A percentile compares a stretch with the other conserved stretches of the same genome.
Conservation (phyloP, 53 echinoderm and acorn worm genomes). For the Apostichopus leukothele region DNA sequence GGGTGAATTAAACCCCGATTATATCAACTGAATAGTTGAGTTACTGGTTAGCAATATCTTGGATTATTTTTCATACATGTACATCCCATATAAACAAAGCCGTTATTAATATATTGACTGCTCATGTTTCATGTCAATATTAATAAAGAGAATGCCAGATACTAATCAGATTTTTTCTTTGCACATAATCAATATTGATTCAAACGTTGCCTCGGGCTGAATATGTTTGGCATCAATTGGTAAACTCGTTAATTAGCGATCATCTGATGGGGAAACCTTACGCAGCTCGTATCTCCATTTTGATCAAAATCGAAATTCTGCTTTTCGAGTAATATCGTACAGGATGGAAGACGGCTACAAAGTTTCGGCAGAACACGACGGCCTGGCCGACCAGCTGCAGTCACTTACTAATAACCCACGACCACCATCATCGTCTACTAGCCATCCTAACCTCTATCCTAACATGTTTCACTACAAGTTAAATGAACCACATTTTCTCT, state of each 20-base stretch:
- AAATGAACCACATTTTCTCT: too few relatives aligned
- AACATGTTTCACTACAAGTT: too few relatives aligned
- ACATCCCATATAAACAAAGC: too few relatives aligned
- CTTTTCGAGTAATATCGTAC: constrained; percentile 6
- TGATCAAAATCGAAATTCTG: background rate
- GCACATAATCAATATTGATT: constrained; percentile 8
- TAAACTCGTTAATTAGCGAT: constrained; percentile 7
- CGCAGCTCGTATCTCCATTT: background rate
- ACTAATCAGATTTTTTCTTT: too few relatives aligned
- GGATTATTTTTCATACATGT: too few relatives aligned
- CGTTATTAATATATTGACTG: too few relatives aligned
- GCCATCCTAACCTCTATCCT: constrained; percentile 14
- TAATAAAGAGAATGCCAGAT: too few relatives aligned
- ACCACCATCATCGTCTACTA: constrained; percentile 7
- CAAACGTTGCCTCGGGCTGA: constrained; percentile 8
- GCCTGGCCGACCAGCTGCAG: background rate
- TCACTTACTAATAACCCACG: background rate
- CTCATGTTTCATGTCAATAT: too few relatives aligned
- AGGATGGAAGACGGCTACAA: constrained; percentile 8
- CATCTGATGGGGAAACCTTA: constrained; percentile 1
- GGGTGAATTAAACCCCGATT: too few relatives aligned
- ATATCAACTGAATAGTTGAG: too few relatives aligned
- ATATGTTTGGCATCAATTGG: constrained; percentile 13
- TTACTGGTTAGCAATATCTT: too few relatives aligned
- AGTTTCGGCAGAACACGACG: background rate